Conservation (phyloP, 2,113 vertebrate genomes). For the Gymnogyps californianus region DNA sequence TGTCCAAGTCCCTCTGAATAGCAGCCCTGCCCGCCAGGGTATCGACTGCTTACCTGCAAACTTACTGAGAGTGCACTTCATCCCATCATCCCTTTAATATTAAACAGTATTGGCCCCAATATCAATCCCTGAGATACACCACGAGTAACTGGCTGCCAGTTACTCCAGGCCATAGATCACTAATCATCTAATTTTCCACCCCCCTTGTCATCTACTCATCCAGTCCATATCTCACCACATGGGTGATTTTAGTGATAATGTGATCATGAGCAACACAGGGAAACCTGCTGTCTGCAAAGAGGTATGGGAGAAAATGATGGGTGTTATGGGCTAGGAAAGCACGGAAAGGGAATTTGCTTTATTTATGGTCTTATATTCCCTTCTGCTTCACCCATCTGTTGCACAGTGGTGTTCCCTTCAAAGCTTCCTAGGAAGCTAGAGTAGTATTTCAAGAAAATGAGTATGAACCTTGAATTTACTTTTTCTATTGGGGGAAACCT, state of each 20-base stretch:
- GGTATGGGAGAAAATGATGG: not conserved
- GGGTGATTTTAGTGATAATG: not conserved
- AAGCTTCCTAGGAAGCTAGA: not conserved
- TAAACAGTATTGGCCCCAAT: not conserved
- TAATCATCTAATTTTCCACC: not conserved
- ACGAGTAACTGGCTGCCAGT: not conserved
- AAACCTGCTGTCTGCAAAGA: not conserved
- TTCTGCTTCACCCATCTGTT: not conserved
- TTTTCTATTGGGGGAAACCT: not conserved
- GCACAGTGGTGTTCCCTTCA: not conserved
- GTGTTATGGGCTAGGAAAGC: not conserved
- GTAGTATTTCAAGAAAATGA: not conserved
- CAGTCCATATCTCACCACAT: not conserved
- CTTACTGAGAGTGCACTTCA: not conserved
- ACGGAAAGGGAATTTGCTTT: not conserved
- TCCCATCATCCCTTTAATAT: not conserved
- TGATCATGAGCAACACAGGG: not conserved
- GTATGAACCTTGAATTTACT: not conserved
- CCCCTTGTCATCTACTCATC: not conserved
- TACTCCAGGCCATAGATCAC: not conserved
- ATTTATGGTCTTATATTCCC: not conserved
- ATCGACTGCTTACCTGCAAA: not conserved
- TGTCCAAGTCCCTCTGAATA: not conserved
- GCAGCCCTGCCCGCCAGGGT: not conserved
- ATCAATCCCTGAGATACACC: not conserved